These are phyloP conservation scores for Pangasius larnaudii DNA, from an alignment of 2,797 vertebrate genomes.

Conservation along the genomic window DNA sequence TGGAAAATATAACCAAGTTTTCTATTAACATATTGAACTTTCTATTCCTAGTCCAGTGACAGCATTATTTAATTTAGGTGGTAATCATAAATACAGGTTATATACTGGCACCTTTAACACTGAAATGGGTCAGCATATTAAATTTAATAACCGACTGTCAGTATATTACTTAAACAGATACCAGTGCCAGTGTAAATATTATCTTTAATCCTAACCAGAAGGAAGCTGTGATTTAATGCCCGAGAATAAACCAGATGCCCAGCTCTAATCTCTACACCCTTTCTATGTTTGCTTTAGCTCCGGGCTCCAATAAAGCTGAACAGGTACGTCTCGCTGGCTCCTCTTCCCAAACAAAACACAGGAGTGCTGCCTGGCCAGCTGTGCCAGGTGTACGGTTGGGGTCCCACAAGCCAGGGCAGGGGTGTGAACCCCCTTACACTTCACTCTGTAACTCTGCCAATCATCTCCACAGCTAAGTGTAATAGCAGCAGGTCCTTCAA, in stretches of 20 bases:
- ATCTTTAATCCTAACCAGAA: slow-evolving; percentile 41
- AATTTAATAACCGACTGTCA: slow-evolving; percentile 17
- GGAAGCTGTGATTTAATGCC: slow-evolving; percentile 30
- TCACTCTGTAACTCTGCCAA: slow-evolving; percentile 73
- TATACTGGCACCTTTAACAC: neutral
- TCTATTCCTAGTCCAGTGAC: neutral
- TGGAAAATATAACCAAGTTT: neutral
- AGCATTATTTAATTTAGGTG: neutral
- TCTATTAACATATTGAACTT: neutral
- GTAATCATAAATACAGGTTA: slow-evolving; percentile 7
- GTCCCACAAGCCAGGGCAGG: slow-evolving; percentile 65
- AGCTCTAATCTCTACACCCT: slow-evolving; percentile 12
- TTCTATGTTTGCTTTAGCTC: slow-evolving; percentile 66
- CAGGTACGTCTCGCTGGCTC: slow-evolving; percentile 73
- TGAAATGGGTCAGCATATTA: slow-evolving; percentile 3
- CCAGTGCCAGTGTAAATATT: slow-evolving; percentile 40
- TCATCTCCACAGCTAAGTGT: slow-evolving; percentile 72
- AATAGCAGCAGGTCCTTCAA: slow-evolving; percentile 77
- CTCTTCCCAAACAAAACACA: slow-evolving; percentile 74
- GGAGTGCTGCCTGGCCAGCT: slow-evolving; percentile 68
- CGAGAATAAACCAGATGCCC: slow-evolving; percentile 35
- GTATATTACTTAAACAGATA: slow-evolving; percentile 15
- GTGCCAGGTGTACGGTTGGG: slow-evolving; percentile 83
- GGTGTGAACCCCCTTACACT: slow-evolving; percentile 67
- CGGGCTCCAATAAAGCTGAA: slow-evolving; percentile 74